Percentiles rank a stretch among this genome's conserved stretches.
Evolutionary conservation across 64 coral and sea anemone genomes (phyloP).

Genomic region (Hydrozoanthus tunicans): DNA sequence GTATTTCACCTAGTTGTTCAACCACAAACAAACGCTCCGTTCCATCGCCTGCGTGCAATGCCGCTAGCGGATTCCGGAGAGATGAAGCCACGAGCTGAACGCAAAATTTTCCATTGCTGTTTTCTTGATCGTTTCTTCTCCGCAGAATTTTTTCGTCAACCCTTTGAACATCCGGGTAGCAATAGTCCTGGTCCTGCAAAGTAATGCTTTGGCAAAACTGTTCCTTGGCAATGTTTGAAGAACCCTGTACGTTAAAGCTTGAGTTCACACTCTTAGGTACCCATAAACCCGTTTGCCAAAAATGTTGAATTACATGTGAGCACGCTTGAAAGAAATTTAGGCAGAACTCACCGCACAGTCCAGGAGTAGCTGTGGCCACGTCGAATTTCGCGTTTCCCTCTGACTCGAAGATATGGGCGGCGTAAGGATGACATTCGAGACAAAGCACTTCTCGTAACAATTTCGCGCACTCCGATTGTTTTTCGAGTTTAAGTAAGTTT

Average conservation of each 20-base stretch:
- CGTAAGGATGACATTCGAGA: conserved; percentile 83
- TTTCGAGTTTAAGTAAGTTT: conserved; percentile 30
- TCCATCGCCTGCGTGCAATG: conserved; percentile 71
- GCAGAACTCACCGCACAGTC: conserved; percentile 51
- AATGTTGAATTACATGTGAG: conserved; percentile 36
- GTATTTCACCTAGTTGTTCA: conserved; percentile 79
- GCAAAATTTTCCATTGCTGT: conserved; percentile 64
- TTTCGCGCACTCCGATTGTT: conserved; percentile 45
- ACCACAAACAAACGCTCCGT: conserved; percentile 83
- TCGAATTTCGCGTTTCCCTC: conserved; percentile 63
- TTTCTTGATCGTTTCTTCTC: conserved; percentile 40
- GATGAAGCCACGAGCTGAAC: conserved; percentile 64
- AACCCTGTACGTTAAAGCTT: neutral
- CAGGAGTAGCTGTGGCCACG: conserved; percentile 33
- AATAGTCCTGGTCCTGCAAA: conserved; percentile 70
- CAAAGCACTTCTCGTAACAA: conserved; percentile 71
- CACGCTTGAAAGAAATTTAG: conserved; percentile 42
- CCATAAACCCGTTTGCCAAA: conserved; percentile 34
- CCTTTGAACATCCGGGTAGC: conserved; percentile 74
- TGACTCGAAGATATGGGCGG: conserved; percentile 66
- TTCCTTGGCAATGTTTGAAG: neutral
- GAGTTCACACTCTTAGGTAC: conserved; percentile 28
- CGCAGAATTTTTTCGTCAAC: conserved; percentile 52
- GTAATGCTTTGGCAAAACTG: conserved; percentile 54
- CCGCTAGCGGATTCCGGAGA: conserved; percentile 77